Conservation (phyloP, 2,888 invertebrate species). For the Thereva nobilitata region DNA sequence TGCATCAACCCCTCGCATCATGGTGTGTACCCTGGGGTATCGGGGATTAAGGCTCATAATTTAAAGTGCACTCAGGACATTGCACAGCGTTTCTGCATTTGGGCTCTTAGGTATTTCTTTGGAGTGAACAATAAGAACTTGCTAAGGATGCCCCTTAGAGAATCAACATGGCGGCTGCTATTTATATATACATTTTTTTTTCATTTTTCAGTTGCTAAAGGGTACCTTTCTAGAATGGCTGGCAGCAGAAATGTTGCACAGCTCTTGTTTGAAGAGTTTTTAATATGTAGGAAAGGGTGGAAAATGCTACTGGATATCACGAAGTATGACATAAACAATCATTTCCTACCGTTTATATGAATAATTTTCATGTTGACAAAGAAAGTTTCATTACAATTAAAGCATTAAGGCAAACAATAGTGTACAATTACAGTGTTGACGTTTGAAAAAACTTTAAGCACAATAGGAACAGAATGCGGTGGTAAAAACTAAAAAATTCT, state of each 20-base stretch:
- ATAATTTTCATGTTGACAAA: conserved; percentile 27
- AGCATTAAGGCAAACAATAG: too few relatives aligned
- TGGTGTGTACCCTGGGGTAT: not conserved
- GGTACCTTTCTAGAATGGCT: not conserved
- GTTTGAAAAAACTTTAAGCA: too few relatives aligned
- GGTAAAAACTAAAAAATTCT: too few relatives aligned
- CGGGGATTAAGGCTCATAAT: conserved; percentile 21
- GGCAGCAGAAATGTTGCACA: not conserved
- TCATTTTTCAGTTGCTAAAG: conserved; percentile 7
- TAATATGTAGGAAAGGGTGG: conserved; percentile 6
- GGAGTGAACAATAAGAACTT: conserved; percentile 12
- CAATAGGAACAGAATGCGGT: too few relatives aligned
- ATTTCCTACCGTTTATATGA: conserved; percentile 20
- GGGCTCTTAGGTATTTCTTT: conserved; percentile 18
- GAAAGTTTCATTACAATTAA: not conserved
- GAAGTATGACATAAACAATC: not conserved
- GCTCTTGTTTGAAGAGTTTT: conserved; percentile 27
- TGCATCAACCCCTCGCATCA: not conserved
- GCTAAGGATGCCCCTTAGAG: conserved; percentile 28
- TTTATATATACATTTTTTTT: not conserved
- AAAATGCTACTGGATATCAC: conserved; percentile 9
- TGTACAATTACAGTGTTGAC: too few relatives aligned
- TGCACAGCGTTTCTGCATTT: conserved; percentile 17
- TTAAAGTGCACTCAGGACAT: conserved; percentile 17
- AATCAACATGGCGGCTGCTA: conserved; percentile 29